Percentiles rank a stretch among this genome's conserved stretches.
Evolutionary conservation across 2,797 vertebrate species (phyloP).

Genomic region (Sarcoramphus papa): DNA sequence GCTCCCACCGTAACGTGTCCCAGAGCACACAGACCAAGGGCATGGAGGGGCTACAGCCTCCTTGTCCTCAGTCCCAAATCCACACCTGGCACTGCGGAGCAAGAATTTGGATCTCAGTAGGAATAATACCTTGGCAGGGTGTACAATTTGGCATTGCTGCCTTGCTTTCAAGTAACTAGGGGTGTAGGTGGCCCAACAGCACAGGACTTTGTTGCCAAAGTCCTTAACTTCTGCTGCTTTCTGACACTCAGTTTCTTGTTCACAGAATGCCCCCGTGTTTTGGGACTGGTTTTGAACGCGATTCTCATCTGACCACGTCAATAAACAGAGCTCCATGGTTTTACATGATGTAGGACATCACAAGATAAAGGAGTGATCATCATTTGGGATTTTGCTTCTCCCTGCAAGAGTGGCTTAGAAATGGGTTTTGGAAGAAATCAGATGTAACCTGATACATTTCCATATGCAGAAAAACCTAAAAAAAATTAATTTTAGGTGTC

Average conservation of each 20-base stretch:
- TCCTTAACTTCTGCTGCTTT: not conserved
- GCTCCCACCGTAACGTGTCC: not conserved
- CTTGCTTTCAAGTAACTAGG: not conserved
- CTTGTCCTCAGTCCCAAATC: not conserved
- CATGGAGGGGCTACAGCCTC: not conserved
- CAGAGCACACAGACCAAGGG: not conserved
- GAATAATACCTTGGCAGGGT: not conserved
- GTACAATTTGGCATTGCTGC: not conserved
- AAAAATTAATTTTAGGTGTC: not conserved
- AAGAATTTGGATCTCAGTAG: not conserved
- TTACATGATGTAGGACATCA: not conserved
- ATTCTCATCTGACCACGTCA: not conserved
- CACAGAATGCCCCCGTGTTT: accelerated
- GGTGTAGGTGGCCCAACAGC: no score
- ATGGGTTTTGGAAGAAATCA: not conserved
- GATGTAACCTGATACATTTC: not conserved
- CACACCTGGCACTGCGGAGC: accelerated
- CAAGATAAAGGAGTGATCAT: not conserved
- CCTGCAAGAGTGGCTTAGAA: not conserved
- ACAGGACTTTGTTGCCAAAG: not conserved
- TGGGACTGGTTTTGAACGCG: not conserved
- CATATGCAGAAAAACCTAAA: not conserved
- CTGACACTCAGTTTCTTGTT: not conserved
- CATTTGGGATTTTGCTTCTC: not conserved
- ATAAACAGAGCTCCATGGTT: not conserved